Evolutionary conservation across 2,888 invertebrate species (phyloP).

Genomic region (Volucella inflata): DNA sequence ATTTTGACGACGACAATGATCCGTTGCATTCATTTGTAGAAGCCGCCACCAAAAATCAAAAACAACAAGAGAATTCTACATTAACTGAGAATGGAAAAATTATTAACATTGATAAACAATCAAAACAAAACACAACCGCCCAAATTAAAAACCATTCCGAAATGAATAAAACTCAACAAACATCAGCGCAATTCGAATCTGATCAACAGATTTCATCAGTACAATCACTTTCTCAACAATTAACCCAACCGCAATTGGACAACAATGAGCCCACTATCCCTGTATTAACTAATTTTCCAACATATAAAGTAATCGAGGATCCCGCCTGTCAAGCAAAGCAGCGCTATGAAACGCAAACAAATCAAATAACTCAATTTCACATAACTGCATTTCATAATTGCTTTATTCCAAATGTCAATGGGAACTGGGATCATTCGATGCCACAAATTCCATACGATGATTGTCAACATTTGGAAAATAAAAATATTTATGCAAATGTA

Average conservation of each 20-base stretch:
- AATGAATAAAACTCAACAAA: slow-evolving; percentile 3
- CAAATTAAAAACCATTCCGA: slow-evolving; percentile 19
- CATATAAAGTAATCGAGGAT: slow-evolving; percentile 79
- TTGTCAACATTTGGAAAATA: slow-evolving; percentile 31
- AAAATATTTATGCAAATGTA: slow-evolving; percentile 78
- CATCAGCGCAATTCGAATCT: slow-evolving; percentile 19
- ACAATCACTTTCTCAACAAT: slow-evolving; percentile 1
- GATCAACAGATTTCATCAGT: background rate
- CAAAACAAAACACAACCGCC: background rate
- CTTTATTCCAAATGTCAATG: slow-evolving; percentile 86
- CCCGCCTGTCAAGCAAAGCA: slow-evolving; percentile 80
- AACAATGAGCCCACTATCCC: slow-evolving; percentile 31
- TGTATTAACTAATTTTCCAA: slow-evolving; percentile 61
- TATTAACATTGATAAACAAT: background rate
- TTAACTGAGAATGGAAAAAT: slow-evolving; percentile 36
- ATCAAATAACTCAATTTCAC: slow-evolving; percentile 83
- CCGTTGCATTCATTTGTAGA: slow-evolving; percentile 80
- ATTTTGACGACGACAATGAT: slow-evolving; percentile 83
- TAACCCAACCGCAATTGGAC: slow-evolving; percentile 12
- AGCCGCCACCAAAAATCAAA: slow-evolving; percentile 68
- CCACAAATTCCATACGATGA: slow-evolving; percentile 31
- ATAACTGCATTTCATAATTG: slow-evolving; percentile 86
- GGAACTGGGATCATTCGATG: slow-evolving; percentile 84
- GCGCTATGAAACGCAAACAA: slow-evolving; percentile 80
- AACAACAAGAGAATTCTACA: background rate